These are phyloP conservation scores for Trematomus loennbergii DNA, from an alignment of 2,113 vertebrate species.

Conservation along the genomic window DNA sequence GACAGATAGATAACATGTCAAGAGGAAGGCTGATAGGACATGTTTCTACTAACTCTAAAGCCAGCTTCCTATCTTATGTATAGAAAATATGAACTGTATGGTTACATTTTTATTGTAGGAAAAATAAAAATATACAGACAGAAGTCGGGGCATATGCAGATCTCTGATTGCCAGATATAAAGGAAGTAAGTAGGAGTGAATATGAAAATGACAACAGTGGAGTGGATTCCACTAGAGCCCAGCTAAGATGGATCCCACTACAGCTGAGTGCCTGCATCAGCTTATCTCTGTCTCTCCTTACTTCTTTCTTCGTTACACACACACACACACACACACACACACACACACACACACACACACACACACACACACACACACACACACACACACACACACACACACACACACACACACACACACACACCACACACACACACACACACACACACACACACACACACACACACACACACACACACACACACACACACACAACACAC, in stretches of 20 bases:
- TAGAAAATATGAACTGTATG: background rate
- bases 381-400: too few species aligned
- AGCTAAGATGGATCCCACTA: too few species aligned
- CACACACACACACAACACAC: too few species aligned
- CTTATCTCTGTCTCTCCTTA: background rate
- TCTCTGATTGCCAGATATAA: background rate
- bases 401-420: too few species aligned
- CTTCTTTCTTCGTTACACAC: constrained; percentile 15
- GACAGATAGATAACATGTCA: constrained; percentile 3
- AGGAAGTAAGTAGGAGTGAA: background rate
- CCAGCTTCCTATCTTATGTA: background rate
- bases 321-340: background rate
- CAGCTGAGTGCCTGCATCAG: background rate
- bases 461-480: too few species aligned
- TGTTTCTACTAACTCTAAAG: constrained; percentile 23
- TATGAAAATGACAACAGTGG: constrained; percentile 2
- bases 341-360: too few species aligned
- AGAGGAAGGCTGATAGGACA: constrained; percentile 2
- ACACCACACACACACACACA: too few species aligned
- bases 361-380: too few species aligned
- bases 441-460: too few species aligned
- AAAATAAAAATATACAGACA: background rate
- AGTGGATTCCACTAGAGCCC: background rate
- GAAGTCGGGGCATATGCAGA: background rate
- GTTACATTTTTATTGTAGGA: background rate